These are phyloP conservation scores for Linepithema humile DNA, from an alignment of 1,140 invertebrate genomes.

Conservation along the genomic window DNA sequence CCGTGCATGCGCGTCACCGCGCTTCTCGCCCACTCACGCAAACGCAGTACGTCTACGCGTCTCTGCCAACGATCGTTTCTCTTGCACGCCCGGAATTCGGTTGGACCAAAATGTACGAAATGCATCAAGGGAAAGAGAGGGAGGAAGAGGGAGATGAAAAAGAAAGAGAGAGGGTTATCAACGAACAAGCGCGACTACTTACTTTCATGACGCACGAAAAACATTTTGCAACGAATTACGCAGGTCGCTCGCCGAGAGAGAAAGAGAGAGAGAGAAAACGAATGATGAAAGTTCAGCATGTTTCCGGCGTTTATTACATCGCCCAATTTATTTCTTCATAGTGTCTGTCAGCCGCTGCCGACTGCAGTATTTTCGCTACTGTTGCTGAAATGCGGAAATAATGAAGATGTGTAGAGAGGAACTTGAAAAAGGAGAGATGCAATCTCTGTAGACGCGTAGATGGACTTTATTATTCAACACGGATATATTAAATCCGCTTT, in stretches of 20 bases:
- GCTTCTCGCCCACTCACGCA: background rate
- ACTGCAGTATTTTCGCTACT: background rate
- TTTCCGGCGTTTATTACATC: constrained; percentile 5
- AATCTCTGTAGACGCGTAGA: background rate
- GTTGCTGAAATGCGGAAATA: background rate
- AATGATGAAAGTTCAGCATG: background rate
- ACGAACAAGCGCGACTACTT: constrained; percentile 33
- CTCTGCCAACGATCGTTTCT: constrained; percentile 44
- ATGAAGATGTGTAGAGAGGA: background rate
- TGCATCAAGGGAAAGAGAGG: background rate
- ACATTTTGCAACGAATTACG: constrained; percentile 33
- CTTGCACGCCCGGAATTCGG: constrained; percentile 50
- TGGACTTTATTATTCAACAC: background rate
- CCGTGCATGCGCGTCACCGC: constrained; percentile 54
- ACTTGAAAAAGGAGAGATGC: background rate
- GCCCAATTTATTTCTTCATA: background rate
- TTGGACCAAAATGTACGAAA: constrained; percentile 38
- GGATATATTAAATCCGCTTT: background rate
- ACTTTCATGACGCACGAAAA: constrained; percentile 38
- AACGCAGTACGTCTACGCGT: constrained; percentile 7
- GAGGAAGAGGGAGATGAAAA: background rate
- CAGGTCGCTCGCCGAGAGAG: background rate
- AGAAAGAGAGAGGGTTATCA: background rate
- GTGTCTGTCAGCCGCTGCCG: background rate
- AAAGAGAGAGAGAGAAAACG: background rate